These are phyloP conservation scores for Gymnothorax javanicus DNA, from an alignment of 2,797 vertebrate species.

Conservation along the genomic window DNA sequence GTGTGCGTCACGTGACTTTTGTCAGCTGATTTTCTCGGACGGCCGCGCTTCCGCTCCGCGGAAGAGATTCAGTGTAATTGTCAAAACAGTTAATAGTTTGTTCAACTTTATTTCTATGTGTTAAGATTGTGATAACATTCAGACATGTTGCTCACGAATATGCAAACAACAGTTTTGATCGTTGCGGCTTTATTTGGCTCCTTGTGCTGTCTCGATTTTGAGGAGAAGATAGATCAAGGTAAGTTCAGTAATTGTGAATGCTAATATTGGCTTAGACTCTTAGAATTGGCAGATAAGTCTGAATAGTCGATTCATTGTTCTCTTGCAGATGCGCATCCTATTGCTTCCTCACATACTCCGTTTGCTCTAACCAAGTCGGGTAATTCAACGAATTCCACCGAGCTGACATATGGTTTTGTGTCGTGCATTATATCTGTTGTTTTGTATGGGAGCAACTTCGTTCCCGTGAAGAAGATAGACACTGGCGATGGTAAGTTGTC, in stretches of 20 bases:
- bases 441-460: conserved; percentile 85
- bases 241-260: neutral
- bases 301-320: neutral
- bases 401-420: conserved; percentile 73
- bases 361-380: neutral
- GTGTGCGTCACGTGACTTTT: conserved; percentile 19
- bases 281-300: neutral
- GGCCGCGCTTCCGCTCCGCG: neutral
- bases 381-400: conserved; percentile 59
- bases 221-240: conserved; percentile 10
- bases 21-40: conserved; percentile 29
- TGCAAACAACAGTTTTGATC: neutral
- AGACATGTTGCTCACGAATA: conserved; percentile 12
- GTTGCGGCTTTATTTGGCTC: neutral
- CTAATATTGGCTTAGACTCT: neutral
- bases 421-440: conserved; percentile 76
- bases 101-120: neutral
- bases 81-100: neutral
- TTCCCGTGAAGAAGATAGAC: conserved; percentile 86
- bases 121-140: neutral
- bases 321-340: neutral
- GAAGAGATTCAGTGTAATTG: neutral
- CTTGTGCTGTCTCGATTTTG: conserved; percentile 1
- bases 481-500: conserved; percentile 83
- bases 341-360: neutral